These are phyloP conservation scores for Drosophila sturtevanti DNA, from an alignment of 1,140 invertebrate species.

Conservation along the genomic window DNA sequence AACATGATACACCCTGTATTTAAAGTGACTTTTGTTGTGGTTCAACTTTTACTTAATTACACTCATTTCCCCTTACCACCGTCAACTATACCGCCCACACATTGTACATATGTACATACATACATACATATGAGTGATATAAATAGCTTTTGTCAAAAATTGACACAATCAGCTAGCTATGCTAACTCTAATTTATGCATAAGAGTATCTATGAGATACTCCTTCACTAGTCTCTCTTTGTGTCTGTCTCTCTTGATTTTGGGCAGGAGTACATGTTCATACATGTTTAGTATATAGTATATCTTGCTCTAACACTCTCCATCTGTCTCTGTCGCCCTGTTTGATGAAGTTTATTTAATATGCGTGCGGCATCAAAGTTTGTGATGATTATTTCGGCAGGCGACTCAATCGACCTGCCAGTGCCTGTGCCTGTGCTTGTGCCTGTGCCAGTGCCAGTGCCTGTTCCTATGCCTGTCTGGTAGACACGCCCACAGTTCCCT, in stretches of 20 bases:
- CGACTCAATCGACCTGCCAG: not conserved
- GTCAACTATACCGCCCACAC: not conserved
- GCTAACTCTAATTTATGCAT: slow-evolving; percentile 10
- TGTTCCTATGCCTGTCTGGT: slow-evolving; percentile 22
- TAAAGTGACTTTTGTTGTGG: not conserved
- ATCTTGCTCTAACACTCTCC: not conserved
- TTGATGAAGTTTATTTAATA: slow-evolving; percentile 72
- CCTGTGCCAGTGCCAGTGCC: slow-evolving; percentile 3
- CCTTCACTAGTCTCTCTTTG: not conserved
- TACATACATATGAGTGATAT: slow-evolving; percentile 12
- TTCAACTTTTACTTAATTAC: slow-evolving; percentile 3
- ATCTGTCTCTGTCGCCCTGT: slow-evolving; percentile 6
- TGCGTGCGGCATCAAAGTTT: slow-evolving; percentile 78
- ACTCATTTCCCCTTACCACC: not conserved
- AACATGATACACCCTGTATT: not conserved
- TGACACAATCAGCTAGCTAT: slow-evolving; percentile 8
- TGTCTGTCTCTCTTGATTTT: not conserved
- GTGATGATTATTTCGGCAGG: slow-evolving; percentile 73
- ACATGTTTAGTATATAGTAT: not conserved
- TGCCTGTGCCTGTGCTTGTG: no score
- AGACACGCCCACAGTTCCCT: slow-evolving; percentile 70
- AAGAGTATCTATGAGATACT: slow-evolving; percentile 66
- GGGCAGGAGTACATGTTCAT: not conserved
- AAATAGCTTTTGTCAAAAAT: slow-evolving; percentile 15
- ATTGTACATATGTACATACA: not conserved